Percentiles rank a stretch among this genome's conserved stretches.
phyloP scores from a whole-genome alignment of 2,113 vertebrate species.

The Triplophysa rosa region DNA sequence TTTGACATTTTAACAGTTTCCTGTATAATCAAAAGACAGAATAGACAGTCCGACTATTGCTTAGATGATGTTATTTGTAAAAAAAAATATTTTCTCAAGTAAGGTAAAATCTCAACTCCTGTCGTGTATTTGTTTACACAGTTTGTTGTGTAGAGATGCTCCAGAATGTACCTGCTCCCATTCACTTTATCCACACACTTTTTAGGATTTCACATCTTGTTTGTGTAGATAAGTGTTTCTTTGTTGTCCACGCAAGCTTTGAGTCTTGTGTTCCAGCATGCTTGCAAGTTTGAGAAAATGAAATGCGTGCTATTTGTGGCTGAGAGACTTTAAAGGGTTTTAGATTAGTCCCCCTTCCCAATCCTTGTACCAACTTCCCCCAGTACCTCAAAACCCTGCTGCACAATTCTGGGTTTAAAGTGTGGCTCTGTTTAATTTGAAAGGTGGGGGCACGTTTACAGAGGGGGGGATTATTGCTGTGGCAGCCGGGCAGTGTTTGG shows the following conservation, averaged over 20 bases:
- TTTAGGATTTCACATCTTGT: background rate
- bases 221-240: slow-evolving; percentile 3
- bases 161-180: background rate
- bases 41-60: too few relatives aligned
- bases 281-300: background rate
- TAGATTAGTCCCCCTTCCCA: slow-evolving; percentile 29
- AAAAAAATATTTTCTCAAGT: background rate
- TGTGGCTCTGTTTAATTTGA: slow-evolving; percentile 36
- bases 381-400: slow-evolving; percentile 26
- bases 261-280: background rate
- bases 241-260: background rate
- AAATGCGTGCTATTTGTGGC: slow-evolving; percentile 16
- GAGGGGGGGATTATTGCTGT: slow-evolving; percentile 29
- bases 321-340: slow-evolving; percentile 36
- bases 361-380: background rate
- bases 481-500: background rate
- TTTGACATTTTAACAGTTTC: too few relatives aligned
- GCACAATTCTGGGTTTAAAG: slow-evolving; percentile 27
- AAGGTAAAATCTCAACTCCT: background rate
- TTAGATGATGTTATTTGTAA: too few relatives aligned
- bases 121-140: too few relatives aligned
- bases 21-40: too few relatives aligned
- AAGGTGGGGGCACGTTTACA: slow-evolving; percentile 14
- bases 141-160: background rate
- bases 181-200: background rate